Evolutionary conservation across 2,888 invertebrate genomes (phyloP), one percentile per base, ranked within the genome.

Genomic region (Cacoxenus indagator): DNA sequence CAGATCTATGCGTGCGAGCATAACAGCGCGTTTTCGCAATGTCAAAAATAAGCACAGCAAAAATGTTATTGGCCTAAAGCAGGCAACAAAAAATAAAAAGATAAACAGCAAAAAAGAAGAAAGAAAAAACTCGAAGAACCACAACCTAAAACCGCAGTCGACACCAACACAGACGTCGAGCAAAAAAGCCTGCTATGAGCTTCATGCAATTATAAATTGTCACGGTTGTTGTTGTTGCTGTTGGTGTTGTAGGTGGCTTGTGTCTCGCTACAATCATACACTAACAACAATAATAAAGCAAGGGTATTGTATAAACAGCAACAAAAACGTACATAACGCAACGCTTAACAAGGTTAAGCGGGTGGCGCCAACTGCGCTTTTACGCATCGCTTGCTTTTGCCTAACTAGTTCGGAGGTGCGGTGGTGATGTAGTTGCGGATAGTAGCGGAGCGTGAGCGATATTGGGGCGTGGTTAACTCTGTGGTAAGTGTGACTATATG

Each of bases 321-420:
- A n/a, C n/a, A n/a, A n/a, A n/a, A n/a, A 55, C 26, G 55, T 55
- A n/a, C n/a, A 11, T 43, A 43, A 43, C 45, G 45, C 11, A 43
- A 43, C 45, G 45, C 45, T n/a, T 29, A 61, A 61, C 61, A 61
- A 61, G 61, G 61, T 61, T 61, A 61, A 29, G 61, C 43, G 43
- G 61, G 61, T 24, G 61, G 61, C 61, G 61, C 61, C 61, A 61
- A 61, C 43, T 31, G 43, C 9, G 61, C 61, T 43, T 61, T 61
- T 61, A 61, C 6, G 19, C 31, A 31, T 17, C 31, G 37, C 31
- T 31, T 31, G 9, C 5, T 9, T 31, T 31, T n/a, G n/a, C n/a
- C n/a, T n/a, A n/a, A n/a, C n/a, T n/a, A n/a, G n/a, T n/a, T n/a
- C n/a, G n/a, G n/a, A n/a, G n/a, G n/a, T n/a, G n/a, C n/a, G n/a